Base-by-base conservation (phyloP, 2,888 invertebrate species). In the Lasioglossum malachurum region DNA sequence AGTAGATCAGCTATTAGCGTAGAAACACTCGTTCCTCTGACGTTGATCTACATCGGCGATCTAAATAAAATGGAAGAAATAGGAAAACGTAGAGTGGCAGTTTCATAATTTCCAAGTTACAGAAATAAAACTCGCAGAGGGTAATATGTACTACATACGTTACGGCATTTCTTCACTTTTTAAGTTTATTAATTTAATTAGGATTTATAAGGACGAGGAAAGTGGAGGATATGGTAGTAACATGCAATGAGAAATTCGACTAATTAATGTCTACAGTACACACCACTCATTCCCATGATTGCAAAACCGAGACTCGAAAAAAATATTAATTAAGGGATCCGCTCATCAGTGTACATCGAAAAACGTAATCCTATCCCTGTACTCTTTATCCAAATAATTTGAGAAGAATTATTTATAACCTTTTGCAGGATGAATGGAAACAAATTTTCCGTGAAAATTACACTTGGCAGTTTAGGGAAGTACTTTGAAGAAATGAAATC, bases 41-140 rank as follows among this genome's bases (percentile, higher is more conserved):
- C 69, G 69, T 69, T 69, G 69, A 69, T 69, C 69, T 69, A 69
- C 69, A 41, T 69, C 38, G 10, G 69, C n/a, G 69, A 69, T 69
- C 38, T 10, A 23, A n/a, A 69, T 38, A 38, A 69, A 23, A 19
- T 41, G 38, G 23, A 10, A 1, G 35, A 12, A 38, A 38, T 38
- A 69, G 69, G 19, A 38, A 38, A 69, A 38, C 8, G 19, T 38
- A 10, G 69, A 69, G 10, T 38, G 38, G 23, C 23, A n/a, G 23
- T 69, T 69, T 38, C 69, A 23, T 38, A 69, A 69, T 23, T n/a
- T 19, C 35, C 19, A 67, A 67, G 23, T 38, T 38, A 23, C 69
- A 35, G 69, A 69, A 69, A 69, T 23, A 38, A 69, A 69, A 38
- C 23, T 23, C 35, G 10, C 38, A 19, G 38, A 38, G 10, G 23